phyloP scores from a whole-genome alignment of 2,888 invertebrate species.

The Octonoba sinensis region DNA sequence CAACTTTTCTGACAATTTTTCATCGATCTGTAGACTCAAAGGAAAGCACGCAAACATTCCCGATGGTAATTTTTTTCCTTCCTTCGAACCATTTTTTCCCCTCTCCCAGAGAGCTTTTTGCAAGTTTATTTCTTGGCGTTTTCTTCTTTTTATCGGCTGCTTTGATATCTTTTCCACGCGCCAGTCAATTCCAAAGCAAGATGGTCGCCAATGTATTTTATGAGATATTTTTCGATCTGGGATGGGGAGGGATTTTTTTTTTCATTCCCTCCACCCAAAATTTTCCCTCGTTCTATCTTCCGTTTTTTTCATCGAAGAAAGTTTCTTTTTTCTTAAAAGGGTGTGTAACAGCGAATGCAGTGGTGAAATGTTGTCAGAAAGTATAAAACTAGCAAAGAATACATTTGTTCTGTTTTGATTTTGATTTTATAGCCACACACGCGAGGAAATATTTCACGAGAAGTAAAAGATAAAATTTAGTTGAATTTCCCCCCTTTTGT shows the following conservation, averaged over 20 bases:
- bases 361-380: no score
- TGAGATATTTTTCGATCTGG: constrained; percentile 40
- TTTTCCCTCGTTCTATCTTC: no score
- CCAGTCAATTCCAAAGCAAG: constrained; percentile 39
- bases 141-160: constrained; percentile 27
- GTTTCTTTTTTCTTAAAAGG: no score
- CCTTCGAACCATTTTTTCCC: constrained; percentile 14
- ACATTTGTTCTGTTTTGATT: no score
- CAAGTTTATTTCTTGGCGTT: neutral
- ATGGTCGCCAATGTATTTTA: constrained; percentile 42
- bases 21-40: constrained; percentile 41
- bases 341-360: no score
- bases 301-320: no score
- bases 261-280: no score
- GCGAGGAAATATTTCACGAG: no score
- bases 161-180: constrained; percentile 40
- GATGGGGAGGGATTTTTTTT: neutral
- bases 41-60: constrained; percentile 42
- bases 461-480: no score
- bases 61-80: constrained; percentile 30
- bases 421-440: no score
- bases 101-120: neutral
- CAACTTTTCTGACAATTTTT: constrained; percentile 61
- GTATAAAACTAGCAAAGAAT: no score
- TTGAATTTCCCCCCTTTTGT: no score